phyloP scores from a whole-genome alignment of 2,113 vertebrate genomes.

The Hippopotamus amphibius region DNA sequence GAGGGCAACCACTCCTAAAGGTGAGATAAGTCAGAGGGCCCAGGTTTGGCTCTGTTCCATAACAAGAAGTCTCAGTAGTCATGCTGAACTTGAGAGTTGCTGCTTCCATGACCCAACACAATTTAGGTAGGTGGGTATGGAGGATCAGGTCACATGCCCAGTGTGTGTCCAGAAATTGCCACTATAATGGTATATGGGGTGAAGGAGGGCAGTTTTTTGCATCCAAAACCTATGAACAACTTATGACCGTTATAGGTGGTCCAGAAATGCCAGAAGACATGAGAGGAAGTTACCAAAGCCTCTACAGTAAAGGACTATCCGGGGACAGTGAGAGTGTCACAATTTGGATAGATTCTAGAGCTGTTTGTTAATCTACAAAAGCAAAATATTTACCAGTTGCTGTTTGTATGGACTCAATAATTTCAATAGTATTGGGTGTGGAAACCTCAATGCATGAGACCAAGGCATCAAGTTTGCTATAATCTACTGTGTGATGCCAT shows the following conservation, averaged over 20 bases:
- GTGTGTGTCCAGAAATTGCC: not conserved
- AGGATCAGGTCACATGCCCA: not conserved
- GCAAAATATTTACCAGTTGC: not conserved
- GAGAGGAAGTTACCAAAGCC: not conserved
- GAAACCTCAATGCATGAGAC: not conserved
- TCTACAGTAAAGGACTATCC: not conserved
- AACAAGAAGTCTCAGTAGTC: not conserved
- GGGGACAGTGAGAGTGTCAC: not conserved
- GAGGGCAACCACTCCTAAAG: not conserved
- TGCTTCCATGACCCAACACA: not conserved
- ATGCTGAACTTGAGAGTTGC: not conserved
- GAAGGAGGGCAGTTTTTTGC: not conserved
- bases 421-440: not conserved
- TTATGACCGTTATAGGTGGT: not conserved
- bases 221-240: not conserved
- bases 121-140: not conserved
- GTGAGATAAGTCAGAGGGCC: not conserved
- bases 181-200: not conserved
- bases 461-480: not conserved
- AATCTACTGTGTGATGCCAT: not conserved
- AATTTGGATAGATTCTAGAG: not conserved
- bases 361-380: not conserved
- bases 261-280: not conserved
- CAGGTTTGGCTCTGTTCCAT: not conserved
- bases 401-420: not conserved